phyloP scores from a whole-genome alignment of 2,888 invertebrate genomes.

The Myopa testacea region DNA sequence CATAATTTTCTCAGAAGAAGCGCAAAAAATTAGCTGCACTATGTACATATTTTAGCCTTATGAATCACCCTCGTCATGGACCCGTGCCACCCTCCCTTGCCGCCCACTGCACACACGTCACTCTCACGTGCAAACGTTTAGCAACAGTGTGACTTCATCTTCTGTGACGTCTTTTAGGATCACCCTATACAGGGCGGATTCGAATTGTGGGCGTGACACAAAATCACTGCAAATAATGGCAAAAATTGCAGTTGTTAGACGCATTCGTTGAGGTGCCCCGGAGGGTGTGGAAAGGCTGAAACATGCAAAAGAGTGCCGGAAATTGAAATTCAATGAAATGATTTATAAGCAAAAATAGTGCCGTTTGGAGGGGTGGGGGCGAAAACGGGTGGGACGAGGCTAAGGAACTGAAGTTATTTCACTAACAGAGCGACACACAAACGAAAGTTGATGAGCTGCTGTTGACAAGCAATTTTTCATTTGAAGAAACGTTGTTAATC shows the following conservation, averaged over 20 bases:
- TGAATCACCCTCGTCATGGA: too few relatives aligned
- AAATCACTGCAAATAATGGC: conserved; percentile 22
- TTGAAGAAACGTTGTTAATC: conserved; percentile 24
- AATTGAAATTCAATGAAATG: conserved; percentile 35
- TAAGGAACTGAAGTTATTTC: background rate
- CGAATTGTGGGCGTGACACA: background rate
- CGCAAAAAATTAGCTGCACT: too few relatives aligned
- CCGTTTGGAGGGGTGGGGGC: background rate
- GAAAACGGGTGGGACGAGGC: background rate
- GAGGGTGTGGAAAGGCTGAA: conserved; percentile 4
- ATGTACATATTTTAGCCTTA: too few relatives aligned
- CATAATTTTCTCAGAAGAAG: too few relatives aligned
- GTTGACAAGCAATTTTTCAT: conserved; percentile 36
- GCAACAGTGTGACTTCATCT: too few relatives aligned
- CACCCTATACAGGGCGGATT: too few relatives aligned
- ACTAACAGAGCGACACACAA: background rate
- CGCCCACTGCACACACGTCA: too few relatives aligned
- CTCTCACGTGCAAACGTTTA: too few relatives aligned
- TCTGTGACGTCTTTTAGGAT: too few relatives aligned
- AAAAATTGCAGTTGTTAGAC: background rate
- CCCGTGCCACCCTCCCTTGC: too few relatives aligned
- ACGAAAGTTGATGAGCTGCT: conserved; percentile 20
- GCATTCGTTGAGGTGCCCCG: background rate
- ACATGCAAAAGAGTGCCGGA: background rate
- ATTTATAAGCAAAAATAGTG: conserved; percentile 22